A percentile compares a stretch with the other conserved stretches of the same genome.
phyloP scores from a whole-genome alignment of 2,888 invertebrate genomes.

The Onthophagus sagittarius region DNA sequence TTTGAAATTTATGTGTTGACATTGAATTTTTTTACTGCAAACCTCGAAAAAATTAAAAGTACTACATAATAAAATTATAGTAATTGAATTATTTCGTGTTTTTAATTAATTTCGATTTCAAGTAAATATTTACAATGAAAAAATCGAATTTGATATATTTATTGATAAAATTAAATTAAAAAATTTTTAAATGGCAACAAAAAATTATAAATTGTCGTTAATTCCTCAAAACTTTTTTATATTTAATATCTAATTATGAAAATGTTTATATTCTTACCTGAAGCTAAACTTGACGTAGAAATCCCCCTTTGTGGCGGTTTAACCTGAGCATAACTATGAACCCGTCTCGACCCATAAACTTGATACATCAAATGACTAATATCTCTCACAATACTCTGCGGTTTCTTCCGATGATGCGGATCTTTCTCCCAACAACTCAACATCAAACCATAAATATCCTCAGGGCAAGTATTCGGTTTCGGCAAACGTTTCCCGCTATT shows the following conservation, averaged over 20 bases:
- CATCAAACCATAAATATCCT: slow-evolving; percentile 73
- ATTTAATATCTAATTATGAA: background rate
- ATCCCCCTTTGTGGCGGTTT: slow-evolving; percentile 29
- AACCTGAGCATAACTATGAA: slow-evolving; percentile 58
- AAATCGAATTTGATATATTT: no score
- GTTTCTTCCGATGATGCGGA: slow-evolving; percentile 67
- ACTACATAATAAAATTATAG: no score
- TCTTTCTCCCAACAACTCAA: slow-evolving; percentile 77
- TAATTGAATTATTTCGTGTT: no score
- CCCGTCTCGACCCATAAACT: slow-evolving; percentile 61
- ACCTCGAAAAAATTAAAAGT: no score
- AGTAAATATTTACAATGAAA: no score
- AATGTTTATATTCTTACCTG: slow-evolving; percentile 18
- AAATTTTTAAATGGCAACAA: no score
- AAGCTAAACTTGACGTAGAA: slow-evolving; percentile 16
- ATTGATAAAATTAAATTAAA: no score
- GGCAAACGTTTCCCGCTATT: slow-evolving; percentile 64
- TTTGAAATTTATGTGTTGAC: no score
- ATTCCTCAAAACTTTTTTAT: no score
- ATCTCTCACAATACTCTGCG: slow-evolving; percentile 82
- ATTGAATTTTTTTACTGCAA: no score
- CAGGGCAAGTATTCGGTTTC: slow-evolving; percentile 66
- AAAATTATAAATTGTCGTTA: no score
- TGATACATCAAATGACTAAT: slow-evolving; percentile 71
- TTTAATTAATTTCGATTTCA: no score